Evolutionary conservation across 1,140 invertebrate species (phyloP).

Genomic region (Scaptomyza montana): DNA sequence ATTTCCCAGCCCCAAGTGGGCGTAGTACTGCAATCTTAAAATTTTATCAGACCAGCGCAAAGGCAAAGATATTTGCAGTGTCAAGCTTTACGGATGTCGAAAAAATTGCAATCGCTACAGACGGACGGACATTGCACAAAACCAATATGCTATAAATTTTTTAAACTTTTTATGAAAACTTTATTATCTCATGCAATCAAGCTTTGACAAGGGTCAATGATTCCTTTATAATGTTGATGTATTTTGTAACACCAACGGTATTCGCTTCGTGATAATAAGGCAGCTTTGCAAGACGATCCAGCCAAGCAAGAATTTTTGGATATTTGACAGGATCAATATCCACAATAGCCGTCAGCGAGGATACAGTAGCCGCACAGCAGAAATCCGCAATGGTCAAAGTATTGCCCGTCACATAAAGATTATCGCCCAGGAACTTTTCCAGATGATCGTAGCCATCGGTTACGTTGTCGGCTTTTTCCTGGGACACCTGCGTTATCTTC

Average conservation of each 20-base stretch:
- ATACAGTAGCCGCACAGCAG: constrained; percentile 83
- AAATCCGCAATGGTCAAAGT: constrained; percentile 87
- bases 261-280: constrained; percentile 83
- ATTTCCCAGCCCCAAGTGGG: no score
- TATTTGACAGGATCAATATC: constrained; percentile 71
- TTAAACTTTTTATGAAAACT: no score
- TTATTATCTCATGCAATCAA: background rate
- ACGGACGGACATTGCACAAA: no score
- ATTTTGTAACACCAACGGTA: constrained; percentile 40
- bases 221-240: constrained; percentile 3
- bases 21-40: no score
- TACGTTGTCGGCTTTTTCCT: constrained; percentile 74
- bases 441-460: constrained; percentile 84
- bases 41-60: no score
- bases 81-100: no score
- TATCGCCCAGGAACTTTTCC: constrained; percentile 84
- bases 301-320: constrained; percentile 73
- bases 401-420: constrained; percentile 85
- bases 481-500: constrained; percentile 47
- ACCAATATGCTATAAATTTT: no score
- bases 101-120: no score
- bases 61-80: no score
- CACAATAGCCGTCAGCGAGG: constrained; percentile 75
- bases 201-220: background rate
- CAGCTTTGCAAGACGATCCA: constrained; percentile 65